These are phyloP conservation scores for Euleptes europaea DNA, from an alignment of 2,113 vertebrate genomes.

Conservation along the genomic window DNA sequence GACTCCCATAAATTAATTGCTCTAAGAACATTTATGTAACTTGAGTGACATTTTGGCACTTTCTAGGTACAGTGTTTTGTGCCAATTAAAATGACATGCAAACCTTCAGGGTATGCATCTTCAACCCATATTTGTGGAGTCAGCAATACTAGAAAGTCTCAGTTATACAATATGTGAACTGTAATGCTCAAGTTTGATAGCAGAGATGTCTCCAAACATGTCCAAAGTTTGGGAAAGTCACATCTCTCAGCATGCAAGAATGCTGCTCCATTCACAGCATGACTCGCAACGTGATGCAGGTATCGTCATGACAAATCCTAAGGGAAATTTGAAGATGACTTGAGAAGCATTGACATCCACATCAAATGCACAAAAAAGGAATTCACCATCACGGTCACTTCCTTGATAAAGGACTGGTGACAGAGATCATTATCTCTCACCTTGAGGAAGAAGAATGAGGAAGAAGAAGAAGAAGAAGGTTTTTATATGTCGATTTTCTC, in stretches of 20 bases:
- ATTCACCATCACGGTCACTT: no score
- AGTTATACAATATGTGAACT: background rate
- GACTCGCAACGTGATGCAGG: no score
- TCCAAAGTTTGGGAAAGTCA: background rate
- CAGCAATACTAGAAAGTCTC: background rate
- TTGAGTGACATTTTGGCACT: constrained; percentile 26
- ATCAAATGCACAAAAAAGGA: no score
- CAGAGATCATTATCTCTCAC: no score
- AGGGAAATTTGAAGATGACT: no score
- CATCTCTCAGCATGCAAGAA: background rate
- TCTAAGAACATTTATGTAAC: constrained; percentile 24
- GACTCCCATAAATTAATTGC: background rate
- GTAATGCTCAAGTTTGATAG: background rate
- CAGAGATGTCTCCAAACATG: background rate
- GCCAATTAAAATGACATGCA: constrained; percentile 18
- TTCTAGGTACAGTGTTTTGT: constrained; percentile 13
- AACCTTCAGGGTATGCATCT: constrained; percentile 25
- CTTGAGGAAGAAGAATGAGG: no score
- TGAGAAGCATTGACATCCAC: no score
- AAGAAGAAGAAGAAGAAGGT: no score
- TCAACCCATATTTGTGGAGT: background rate
- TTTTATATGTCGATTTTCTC: no score
- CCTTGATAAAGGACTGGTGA: no score
- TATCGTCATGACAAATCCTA: no score
- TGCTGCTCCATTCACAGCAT: no score